phyloP scores from a whole-genome alignment of 2,797 vertebrate genomes.

The Trematomus bernacchii region DNA sequence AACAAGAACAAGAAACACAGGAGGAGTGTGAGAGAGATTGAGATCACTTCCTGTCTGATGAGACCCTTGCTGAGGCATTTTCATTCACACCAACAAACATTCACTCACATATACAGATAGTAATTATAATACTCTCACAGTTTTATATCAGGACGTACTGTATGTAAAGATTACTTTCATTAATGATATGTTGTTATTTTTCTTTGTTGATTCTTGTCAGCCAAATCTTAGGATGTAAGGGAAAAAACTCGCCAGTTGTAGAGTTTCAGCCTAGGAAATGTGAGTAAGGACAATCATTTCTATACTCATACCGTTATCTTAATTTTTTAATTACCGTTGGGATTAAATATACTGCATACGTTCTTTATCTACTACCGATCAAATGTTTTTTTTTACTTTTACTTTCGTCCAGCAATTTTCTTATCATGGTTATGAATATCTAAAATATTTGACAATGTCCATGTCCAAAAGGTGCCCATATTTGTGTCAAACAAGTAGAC shows the following conservation, averaged over 20 bases:
- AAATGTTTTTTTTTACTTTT: too few species aligned
- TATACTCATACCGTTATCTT: too few species aligned
- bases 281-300: background rate
- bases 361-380: too few species aligned
- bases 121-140: too few species aligned
- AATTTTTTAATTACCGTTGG: too few species aligned
- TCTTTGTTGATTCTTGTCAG: background rate
- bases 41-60: constrained; percentile 54
- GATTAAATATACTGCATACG: too few species aligned
- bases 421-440: background rate
- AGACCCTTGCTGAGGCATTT: background rate
- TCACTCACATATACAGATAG: background rate
- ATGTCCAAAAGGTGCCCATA: background rate
- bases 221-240: background rate
- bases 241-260: background rate
- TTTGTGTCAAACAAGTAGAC: background rate
- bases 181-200: background rate
- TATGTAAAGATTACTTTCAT: background rate
- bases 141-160: background rate
- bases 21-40: constrained; percentile 23
- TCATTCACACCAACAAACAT: constrained; percentile 5
- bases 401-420: too few species aligned
- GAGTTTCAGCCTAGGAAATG: background rate
- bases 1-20: constrained; percentile 15
- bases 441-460: background rate